A percentile compares a stretch with the other conserved stretches of the same genome.
Evolutionary conservation across 2,888 invertebrate species (phyloP).

Genomic region (Drosophila koepferae): DNA sequence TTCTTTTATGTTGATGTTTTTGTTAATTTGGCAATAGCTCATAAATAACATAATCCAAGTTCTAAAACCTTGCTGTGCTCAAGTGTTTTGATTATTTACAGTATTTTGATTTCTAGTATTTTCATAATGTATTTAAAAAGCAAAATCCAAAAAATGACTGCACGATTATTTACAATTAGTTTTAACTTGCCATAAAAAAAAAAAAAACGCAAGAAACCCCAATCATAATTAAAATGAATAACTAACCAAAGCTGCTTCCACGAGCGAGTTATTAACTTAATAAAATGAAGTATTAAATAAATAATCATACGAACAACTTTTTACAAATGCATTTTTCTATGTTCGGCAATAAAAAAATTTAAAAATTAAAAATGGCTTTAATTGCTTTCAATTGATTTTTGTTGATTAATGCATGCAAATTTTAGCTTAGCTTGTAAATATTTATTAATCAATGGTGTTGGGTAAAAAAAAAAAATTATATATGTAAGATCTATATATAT

Average conservation of each 20-base stretch:
- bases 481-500: slow-evolving; percentile 17
- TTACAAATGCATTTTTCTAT: slow-evolving; percentile 58
- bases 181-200: slow-evolving; percentile 40
- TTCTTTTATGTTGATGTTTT: not conserved
- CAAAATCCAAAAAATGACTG: slow-evolving; percentile 30
- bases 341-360: slow-evolving; percentile 4
- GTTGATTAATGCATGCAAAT: slow-evolving; percentile 34
- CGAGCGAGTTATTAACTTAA: slow-evolving; percentile 29
- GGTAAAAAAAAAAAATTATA: slow-evolving; percentile 8
- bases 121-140: slow-evolving; percentile 27
- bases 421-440: slow-evolving; percentile 56
- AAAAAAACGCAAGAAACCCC: not conserved
- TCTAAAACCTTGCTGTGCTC: slow-evolving; percentile 24
- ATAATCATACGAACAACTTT: slow-evolving; percentile 61
- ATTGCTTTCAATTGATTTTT: slow-evolving; percentile 18
- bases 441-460: slow-evolving; percentile 21
- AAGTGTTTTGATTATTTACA: slow-evolving; percentile 16
- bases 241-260: slow-evolving; percentile 44
- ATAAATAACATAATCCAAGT: slow-evolving; percentile 8
- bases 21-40: not conserved
- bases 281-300: slow-evolving; percentile 57
- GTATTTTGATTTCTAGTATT: slow-evolving; percentile 26
- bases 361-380: slow-evolving; percentile 5
- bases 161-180: slow-evolving; percentile 48
- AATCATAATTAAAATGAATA: slow-evolving; percentile 11